phyloP scores from a whole-genome alignment of 2,113 vertebrate species.

The Elephantulus edwardii region DNA sequence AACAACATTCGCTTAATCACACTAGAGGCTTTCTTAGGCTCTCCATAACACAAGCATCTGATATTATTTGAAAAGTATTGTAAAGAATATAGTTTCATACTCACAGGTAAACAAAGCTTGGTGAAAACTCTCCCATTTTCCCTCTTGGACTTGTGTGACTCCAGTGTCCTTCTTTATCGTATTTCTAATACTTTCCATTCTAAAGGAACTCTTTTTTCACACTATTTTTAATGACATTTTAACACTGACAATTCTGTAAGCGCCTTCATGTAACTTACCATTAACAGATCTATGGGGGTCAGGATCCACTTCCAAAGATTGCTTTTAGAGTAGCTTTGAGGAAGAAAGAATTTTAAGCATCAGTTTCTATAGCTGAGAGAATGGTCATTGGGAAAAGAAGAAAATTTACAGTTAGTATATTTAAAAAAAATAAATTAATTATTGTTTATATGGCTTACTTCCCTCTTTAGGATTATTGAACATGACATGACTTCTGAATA shows the following conservation, averaged over 20 bases:
- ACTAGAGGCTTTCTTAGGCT: constrained; percentile 22
- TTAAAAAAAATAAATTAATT: constrained; percentile 55
- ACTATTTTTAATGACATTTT: constrained; percentile 37
- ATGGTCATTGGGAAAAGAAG: constrained; percentile 58
- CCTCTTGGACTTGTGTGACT: neutral
- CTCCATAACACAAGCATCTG: neutral
- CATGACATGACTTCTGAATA: constrained; percentile 48
- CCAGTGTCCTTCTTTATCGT: neutral
- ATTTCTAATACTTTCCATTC: constrained; percentile 21
- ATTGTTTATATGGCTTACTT: constrained; percentile 59
- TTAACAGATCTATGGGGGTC: neutral
- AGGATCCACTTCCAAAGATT: neutral
- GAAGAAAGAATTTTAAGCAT: constrained; percentile 58
- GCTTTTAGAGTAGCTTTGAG: constrained; percentile 25
- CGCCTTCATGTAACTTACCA: constrained; percentile 31
- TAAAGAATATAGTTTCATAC: neutral
- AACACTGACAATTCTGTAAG: constrained; percentile 38
- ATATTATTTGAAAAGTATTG: constrained; percentile 25
- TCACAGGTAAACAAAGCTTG: neutral
- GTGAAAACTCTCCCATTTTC: neutral
- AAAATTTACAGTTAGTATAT: constrained; percentile 19
- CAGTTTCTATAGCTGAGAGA: constrained; percentile 43
- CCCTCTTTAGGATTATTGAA: constrained; percentile 57
- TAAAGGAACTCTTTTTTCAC: neutral
- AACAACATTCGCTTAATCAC: constrained; percentile 45